These are phyloP conservation scores for Salvelinus sp. DNA, from an alignment of 2,113 vertebrate genomes.

Conservation along the genomic window DNA sequence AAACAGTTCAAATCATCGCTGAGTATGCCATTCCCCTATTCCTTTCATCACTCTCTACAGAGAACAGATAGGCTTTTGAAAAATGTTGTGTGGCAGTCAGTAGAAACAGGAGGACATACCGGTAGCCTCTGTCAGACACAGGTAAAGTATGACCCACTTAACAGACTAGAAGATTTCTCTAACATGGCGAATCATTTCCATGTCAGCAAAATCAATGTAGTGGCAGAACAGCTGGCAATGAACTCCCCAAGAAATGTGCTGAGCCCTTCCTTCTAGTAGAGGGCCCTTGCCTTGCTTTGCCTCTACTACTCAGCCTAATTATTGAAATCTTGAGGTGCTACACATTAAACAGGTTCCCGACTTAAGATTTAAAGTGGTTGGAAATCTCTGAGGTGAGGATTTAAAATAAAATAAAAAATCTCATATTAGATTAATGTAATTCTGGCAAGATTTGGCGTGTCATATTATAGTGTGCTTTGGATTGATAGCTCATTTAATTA, in stretches of 20 bases:
- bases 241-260: background rate
- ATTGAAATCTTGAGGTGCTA: background rate
- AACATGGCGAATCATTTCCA: background rate
- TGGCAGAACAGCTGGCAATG: background rate
- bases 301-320: background rate
- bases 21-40: no score
- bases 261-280: background rate
- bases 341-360: background rate
- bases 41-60: no score
- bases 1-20: no score
- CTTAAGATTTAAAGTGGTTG: background rate
- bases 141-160: background rate
- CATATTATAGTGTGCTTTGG: background rate
- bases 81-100: background rate
- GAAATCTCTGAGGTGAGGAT: background rate
- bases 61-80: no score
- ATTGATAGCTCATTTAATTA: background rate
- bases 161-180: background rate
- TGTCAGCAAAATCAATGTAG: background rate
- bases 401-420: background rate
- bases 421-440: background rate
- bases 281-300: background rate
- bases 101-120: background rate
- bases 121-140: background rate
- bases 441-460: background rate